Evolutionary conservation across 2,888 invertebrate genomes (phyloP), one percentile per base, ranked within the genome.

Genomic region (Drosophila monieri): DNA sequence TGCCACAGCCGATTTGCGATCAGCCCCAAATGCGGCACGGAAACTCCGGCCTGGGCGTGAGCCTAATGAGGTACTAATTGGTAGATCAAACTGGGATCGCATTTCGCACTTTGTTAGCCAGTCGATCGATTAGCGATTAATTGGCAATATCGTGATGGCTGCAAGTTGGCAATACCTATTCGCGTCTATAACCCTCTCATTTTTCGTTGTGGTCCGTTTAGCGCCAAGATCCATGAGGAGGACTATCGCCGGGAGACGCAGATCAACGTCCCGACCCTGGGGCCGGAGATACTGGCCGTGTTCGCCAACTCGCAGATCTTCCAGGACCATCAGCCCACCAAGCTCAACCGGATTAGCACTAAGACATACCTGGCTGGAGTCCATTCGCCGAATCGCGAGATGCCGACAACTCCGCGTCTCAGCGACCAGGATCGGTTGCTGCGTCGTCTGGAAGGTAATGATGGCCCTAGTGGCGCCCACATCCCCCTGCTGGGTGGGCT

Each of bases 281-380:
- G 92, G 1, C 92, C 92, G 0, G 92, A 92, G 78, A 92, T 92
- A 56, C 60, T 92, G 62, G 89, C 91, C 1, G 92, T 92, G 8
- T 92, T 92, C 74, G 90, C 91, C 43, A 92, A 91, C 58, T 92
- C 92, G 60, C 92, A 92, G 80, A 92, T 92, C 65, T 92, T 92
- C 79, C 90, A 91, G 77, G 92, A 92, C 58, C 91, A 92, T 78
- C 91, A 91, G 76, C 90, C 91, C 5, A 90, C 91, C 8, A 90
- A 92, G 74, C 61, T 91, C 54, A 89, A 86, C 56, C 89, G 90
- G 57, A 91, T 90, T 37, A 89, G 76, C 67, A 91, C 91, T 6
- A 91, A 89, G 74, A 84, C 87, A 14, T 88, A 77, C 65, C 56
- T 91, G 53, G 77, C 91, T 1, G 90, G 89, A 14, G 77, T 91